Evolutionary conservation across 2,797 vertebrate species (phyloP).

Genomic region (Hypotaenidia philippensis): DNA sequence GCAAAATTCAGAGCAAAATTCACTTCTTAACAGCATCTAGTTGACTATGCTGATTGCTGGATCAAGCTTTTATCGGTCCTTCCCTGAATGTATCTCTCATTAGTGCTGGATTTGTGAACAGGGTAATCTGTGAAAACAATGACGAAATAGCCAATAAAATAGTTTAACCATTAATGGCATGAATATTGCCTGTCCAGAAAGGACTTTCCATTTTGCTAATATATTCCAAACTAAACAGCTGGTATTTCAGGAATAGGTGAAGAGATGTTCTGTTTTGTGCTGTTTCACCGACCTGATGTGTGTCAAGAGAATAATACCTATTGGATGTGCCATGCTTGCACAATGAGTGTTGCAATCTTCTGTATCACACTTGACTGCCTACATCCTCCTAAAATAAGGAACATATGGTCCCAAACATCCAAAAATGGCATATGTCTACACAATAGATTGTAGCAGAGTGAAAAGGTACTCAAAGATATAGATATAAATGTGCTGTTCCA

Average conservation of each 20-base stretch:
- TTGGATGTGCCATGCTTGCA: accelerated
- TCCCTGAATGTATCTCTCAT: not conserved
- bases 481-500: not conserved
- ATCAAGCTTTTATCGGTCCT: not conserved
- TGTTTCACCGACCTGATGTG: not conserved
- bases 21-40: not conserved
- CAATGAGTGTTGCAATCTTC: not conserved
- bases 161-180: not conserved
- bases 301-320: not conserved
- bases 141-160: not conserved
- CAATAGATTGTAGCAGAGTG: not conserved
- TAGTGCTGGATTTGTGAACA: not conserved
- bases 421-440: not conserved
- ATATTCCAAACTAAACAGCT: not conserved
- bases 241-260: not conserved
- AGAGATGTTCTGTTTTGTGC: accelerated
- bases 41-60: not conserved
- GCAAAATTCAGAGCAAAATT: not conserved
- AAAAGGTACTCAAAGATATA: not conserved
- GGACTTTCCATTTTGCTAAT: not conserved
- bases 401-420: not conserved
- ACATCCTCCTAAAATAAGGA: not conserved
- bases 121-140: not conserved
- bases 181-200: not conserved
- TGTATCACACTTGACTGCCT: not conserved